Base-by-base conservation (phyloP, 2,113 vertebrate species). In the Rhizomys pruinosus region DNA sequence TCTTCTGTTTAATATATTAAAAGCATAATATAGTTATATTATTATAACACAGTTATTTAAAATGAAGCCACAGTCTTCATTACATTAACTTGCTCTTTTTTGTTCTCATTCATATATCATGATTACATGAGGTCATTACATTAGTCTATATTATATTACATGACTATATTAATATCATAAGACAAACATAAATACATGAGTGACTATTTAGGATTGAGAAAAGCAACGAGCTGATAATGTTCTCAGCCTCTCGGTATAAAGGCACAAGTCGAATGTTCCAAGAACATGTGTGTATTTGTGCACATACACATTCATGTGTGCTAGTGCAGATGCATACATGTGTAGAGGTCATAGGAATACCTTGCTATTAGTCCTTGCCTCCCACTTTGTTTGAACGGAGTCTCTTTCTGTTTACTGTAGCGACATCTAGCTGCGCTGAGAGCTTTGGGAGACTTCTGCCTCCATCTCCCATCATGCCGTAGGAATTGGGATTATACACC, bases 1-100 rank as follows among this genome's bases (percentile, higher is more conserved):
- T 89, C 66, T n/a, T 85, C 77, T 93, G 6, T 57, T 87, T 89
- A 94, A 89, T 37, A 82, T 72, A 85, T 84, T 91, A 79, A 77
- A 72, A 77, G 87, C 3, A 66, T 16, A 92, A 82, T 59, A 78
- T 4, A 22, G 4, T 77, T 79, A 68, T 68, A 68, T 52, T 77
- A 77, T 52, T 92, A 84, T 66, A 34, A 13, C 85, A 61, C 42
- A 64, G 7, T 8, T 47, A 89, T 76, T 92, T 88, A 64, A 91
- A 88, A 39, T 85, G 82, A 79, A 16, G 80, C 37, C n/a, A 77
- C 44, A 25, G 34, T 12, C 69, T 84, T 87, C 64, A 77, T 76
- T 91, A 90, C 0, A 88, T 34, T 73, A 96, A 91, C 37, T 89
- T n/a, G 27, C 27, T 79, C 4, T 64, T 88, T 84, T 94, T 85